A percentile compares a stretch with the other conserved stretches of the same genome.
Evolutionary conservation across 2,797 vertebrate genomes (phyloP).

Genomic region (Cyprinodon diabolis): DNA sequence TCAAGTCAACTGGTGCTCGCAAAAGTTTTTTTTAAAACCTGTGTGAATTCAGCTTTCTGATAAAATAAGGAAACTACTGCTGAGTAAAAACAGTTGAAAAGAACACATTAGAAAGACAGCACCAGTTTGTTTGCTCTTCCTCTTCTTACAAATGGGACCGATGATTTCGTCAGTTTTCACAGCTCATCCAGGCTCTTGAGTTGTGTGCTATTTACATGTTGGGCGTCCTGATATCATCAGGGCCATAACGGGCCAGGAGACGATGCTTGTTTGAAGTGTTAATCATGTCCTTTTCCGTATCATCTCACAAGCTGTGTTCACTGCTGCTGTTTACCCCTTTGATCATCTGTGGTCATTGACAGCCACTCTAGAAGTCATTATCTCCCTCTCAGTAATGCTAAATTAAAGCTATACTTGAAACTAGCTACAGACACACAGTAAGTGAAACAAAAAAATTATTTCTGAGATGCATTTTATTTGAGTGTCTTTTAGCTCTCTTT

Average conservation of each 20-base stretch:
- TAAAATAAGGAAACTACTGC: background rate
- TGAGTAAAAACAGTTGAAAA: background rate
- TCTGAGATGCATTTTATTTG: constrained; percentile 4
- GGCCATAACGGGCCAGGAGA: constrained; percentile 19
- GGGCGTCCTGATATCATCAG: constrained; percentile 15
- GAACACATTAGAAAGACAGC: background rate
- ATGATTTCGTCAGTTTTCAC: constrained; percentile 3
- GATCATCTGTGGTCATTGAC: constrained; percentile 28
- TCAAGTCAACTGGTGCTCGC: no score
- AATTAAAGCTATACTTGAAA: constrained; percentile 18
- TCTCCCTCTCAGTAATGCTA: constrained; percentile 18
- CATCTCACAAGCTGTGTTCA: constrained; percentile 21
- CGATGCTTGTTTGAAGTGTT: constrained; percentile 55
- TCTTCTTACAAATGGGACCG: background rate
- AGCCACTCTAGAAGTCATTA: constrained; percentile 35
- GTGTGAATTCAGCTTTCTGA: background rate
- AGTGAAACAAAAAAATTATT: background rate
- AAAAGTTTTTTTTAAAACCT: background rate
- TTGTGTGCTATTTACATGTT: background rate
- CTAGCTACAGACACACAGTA: background rate
- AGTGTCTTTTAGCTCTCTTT: background rate
- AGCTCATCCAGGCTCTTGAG: constrained; percentile 2
- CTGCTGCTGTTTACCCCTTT: constrained; percentile 31
- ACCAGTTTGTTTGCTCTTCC: background rate
- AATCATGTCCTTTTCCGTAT: constrained; percentile 45